A percentile compares a stretch with the other conserved stretches of the same genome.
phyloP scores from a whole-genome alignment of 2,888 invertebrate species.

The Drosophila rellima region DNA sequence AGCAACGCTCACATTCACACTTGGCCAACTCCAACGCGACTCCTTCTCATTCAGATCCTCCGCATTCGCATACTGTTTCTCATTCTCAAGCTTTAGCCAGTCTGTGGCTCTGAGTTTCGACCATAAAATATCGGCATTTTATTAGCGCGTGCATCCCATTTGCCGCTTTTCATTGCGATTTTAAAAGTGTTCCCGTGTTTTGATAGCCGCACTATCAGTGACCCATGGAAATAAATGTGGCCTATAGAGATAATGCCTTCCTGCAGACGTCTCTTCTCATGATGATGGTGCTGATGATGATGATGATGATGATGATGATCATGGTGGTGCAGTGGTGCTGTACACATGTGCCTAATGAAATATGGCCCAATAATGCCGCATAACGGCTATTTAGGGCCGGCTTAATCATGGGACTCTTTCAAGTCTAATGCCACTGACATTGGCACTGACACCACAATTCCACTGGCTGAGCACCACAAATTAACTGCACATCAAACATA shows the following conservation, averaged over 20 bases:
- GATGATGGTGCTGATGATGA: background rate
- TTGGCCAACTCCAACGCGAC: conserved; percentile 57
- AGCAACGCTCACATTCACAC: conserved; percentile 68
- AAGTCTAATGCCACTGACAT: conserved; percentile 62
- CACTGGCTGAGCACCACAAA: conserved; percentile 71
- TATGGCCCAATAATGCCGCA: conserved; percentile 77
- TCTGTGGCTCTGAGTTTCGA: conserved; percentile 28
- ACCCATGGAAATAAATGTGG: conserved; percentile 84
- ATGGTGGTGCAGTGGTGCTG: conserved; percentile 2
- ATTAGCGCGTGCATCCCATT: conserved; percentile 82
- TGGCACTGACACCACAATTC: conserved; percentile 38
- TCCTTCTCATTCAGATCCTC: conserved; percentile 11
- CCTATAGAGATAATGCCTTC: conserved; percentile 83
- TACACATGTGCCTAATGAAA: conserved; percentile 70
- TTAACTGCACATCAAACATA: conserved; percentile 84
- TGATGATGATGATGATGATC: background rate
- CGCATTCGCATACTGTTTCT: background rate
- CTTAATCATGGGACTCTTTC: conserved; percentile 38
- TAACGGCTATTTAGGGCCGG: conserved; percentile 77
- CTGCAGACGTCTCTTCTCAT: conserved; percentile 20
- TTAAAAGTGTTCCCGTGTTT: conserved; percentile 84
- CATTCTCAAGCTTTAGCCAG: background rate
- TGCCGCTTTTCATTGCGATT: conserved; percentile 83
- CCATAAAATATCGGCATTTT: conserved; percentile 82
- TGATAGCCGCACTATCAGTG: conserved; percentile 83